Evolutionary conservation across 2,113 vertebrate genomes (phyloP).

Genomic region (Porphyrio hochstetteri): DNA sequence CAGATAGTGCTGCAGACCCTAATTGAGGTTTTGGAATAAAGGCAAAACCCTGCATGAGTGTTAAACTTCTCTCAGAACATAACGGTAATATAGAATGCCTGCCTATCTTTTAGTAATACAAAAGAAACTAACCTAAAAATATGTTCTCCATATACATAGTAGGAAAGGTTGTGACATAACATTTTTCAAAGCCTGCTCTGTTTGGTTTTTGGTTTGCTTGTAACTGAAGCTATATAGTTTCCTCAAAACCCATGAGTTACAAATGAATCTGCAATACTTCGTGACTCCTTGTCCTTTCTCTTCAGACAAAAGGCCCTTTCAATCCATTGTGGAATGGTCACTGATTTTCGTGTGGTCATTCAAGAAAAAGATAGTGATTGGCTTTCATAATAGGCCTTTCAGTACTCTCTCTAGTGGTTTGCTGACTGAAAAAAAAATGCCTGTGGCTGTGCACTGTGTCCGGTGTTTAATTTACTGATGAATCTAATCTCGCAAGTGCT

Average conservation of each 20-base stretch:
- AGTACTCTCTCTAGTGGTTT: constrained; percentile 2
- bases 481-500: not conserved
- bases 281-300: constrained; percentile 53
- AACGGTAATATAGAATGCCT: constrained; percentile 14
- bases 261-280: constrained; percentile 26
- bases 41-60: constrained; percentile 42
- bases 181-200: constrained; percentile 22
- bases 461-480: not conserved
- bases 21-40: constrained; percentile 63
- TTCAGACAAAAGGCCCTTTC: constrained; percentile 43
- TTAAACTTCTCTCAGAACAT: constrained; percentile 41
- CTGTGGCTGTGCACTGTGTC: not conserved
- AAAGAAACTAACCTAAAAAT: constrained; percentile 28
- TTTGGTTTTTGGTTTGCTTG: not conserved
- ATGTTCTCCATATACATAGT: not conserved
- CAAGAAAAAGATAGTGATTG: constrained; percentile 23
- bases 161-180: constrained; percentile 11
- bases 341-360: constrained; percentile 48
- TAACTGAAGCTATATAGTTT: constrained; percentile 51
- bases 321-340: not conserved
- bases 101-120: not conserved
- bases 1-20: constrained; percentile 22
- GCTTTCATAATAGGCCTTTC: constrained; percentile 24
- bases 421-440: not conserved
- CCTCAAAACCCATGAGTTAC: constrained; percentile 13